phyloP scores from a whole-genome alignment of 2,888 invertebrate genomes.

The Ectropis crepuscularia region DNA sequence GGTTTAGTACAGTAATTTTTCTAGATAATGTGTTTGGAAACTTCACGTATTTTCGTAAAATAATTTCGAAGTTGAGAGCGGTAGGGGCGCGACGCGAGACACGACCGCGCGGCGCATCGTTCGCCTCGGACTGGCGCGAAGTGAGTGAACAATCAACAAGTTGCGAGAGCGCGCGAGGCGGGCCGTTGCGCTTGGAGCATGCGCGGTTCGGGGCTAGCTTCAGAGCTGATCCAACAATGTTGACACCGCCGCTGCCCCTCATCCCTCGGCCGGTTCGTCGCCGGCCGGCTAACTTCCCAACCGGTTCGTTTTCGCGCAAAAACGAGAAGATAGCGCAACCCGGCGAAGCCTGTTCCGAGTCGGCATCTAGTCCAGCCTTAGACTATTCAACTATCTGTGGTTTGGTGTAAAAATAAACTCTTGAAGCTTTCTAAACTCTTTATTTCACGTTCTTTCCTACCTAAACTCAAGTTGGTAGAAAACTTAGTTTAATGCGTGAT shows the following conservation, averaged over 20 bases:
- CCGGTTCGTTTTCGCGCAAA: slow-evolving; percentile 81
- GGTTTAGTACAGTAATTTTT: slow-evolving; percentile 64
- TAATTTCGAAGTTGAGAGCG: slow-evolving; percentile 78
- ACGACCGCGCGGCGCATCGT: slow-evolving; percentile 78
- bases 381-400: slow-evolving; percentile 27
- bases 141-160: slow-evolving; percentile 83
- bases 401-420: slow-evolving; percentile 51
- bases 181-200: slow-evolving; percentile 71
- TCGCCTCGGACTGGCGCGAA: slow-evolving; percentile 77
- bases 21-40: slow-evolving; percentile 70
- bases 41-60: slow-evolving; percentile 82
- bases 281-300: slow-evolving; percentile 53
- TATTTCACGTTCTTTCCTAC: background rate
- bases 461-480: too few relatives aligned
- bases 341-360: slow-evolving; percentile 51
- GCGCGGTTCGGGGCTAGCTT: slow-evolving; percentile 75
- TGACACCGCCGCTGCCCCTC: slow-evolving; percentile 50
- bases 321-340: slow-evolving; percentile 63
- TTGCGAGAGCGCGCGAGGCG: slow-evolving; percentile 67
- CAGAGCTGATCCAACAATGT: slow-evolving; percentile 70
- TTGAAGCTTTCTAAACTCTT: slow-evolving; percentile 29
- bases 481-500: background rate
- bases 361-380: slow-evolving; percentile 44
- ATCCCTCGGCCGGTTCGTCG: slow-evolving; percentile 38
- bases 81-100: slow-evolving; percentile 63